These are phyloP conservation scores for Scaptomyza montana DNA, from an alignment of 1,140 invertebrate genomes.

Conservation along the genomic window DNA sequence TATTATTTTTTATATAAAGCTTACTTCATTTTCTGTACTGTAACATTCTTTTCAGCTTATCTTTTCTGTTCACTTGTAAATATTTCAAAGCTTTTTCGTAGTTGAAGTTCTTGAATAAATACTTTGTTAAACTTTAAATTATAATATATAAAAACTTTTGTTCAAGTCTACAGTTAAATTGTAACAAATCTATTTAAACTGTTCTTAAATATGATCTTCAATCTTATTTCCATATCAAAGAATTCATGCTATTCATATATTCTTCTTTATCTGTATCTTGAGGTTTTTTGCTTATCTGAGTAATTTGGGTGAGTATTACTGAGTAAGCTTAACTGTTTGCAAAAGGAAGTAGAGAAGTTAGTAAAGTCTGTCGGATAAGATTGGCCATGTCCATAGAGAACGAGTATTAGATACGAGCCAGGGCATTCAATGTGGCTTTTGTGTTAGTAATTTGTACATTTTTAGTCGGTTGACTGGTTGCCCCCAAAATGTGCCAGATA, in stretches of 20 bases:
- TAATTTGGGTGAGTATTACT: constrained; percentile 38
- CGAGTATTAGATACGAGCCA: constrained; percentile 5
- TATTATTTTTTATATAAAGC: too few relatives aligned
- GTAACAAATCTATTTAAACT: too few relatives aligned
- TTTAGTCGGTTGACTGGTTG: constrained; percentile 61
- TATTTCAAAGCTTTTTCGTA: too few relatives aligned
- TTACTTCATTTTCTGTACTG: too few relatives aligned
- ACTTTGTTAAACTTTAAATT: too few relatives aligned
- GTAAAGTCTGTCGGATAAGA: constrained; percentile 55
- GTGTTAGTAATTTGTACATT: constrained; percentile 65
- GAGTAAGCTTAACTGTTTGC: background rate
- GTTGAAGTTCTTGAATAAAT: too few relatives aligned
- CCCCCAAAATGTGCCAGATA: constrained; percentile 13
- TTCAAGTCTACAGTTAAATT: too few relatives aligned
- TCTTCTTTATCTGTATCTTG: background rate
- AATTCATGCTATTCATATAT: background rate
- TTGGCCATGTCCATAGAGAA: constrained; percentile 27
- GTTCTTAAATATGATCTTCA: background rate
- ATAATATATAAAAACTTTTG: too few relatives aligned
- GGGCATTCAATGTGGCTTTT: background rate
- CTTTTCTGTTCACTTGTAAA: too few relatives aligned
- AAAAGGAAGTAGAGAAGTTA: background rate
- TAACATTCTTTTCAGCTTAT: too few relatives aligned
- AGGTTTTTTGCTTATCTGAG: background rate
- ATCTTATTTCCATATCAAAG: background rate